Base-by-base conservation (phyloP, 2,888 invertebrate species). In the Chalcis sispes region DNA sequence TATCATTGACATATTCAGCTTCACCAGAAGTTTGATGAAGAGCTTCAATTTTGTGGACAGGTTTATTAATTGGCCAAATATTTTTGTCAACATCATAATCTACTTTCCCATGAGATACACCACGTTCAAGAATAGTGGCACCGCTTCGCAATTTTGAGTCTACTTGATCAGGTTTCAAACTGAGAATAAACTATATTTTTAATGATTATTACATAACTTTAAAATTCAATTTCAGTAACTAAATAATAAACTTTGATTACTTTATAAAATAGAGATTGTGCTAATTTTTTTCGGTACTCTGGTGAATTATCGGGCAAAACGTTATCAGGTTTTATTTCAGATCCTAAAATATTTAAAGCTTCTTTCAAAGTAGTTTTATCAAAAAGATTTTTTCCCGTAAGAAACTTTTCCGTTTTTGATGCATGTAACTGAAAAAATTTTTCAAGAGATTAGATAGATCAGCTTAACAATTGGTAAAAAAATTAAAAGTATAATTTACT, bases 1-100 rank as follows among this genome's bases (percentile, higher is more conserved):
- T 89, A 85, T 97, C 97, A 84, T 94, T 94, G 18, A 93, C 89
- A 87, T 94, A 97, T 72, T 92, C 91, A 0, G 95, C 95, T 86
- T 95, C 95, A 0, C 96, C 97, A 81, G 92, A 90, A 80, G 92
- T 92, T 81, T 93, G 93, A 52, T 91, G 90, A 5, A 93, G 85
- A 0, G 93, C 93, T 88, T 95, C 95, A 29, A 94, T 80, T 86
- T 96, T 96, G 0, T 92, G 91, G 10, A 95, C 89, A 0, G 95
- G 94, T 83, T 95, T 90, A 77, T 93, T 94, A 13, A 96, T 84
- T 1, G 96, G 96, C 91, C 93, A 95, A 20, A 93, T 84, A 40
- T 90, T 90, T 83, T 92, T 90, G 78, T 94, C 92, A 0, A 93
- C 94, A 61, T 94, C 93, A 84, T 91, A 96, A 50, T 90, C 90